Conservation (phyloP, 2,797 vertebrate genomes). For the Avahi laniger region DNA sequence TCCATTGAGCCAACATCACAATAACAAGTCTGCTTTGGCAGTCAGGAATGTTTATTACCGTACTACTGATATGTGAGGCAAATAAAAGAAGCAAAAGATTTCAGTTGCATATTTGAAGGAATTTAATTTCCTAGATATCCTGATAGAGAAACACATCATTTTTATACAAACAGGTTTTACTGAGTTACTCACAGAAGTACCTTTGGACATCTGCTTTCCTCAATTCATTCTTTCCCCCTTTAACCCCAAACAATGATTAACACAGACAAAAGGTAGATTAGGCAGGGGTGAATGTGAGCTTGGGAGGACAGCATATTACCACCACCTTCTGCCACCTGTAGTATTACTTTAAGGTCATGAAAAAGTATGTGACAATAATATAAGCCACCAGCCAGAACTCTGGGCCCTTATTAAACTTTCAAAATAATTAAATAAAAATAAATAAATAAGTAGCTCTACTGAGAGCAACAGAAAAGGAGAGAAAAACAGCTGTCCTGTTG, state of each 20-base stretch:
- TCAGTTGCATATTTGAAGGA: neutral
- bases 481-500: neutral
- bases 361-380: neutral
- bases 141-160: neutral
- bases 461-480: neutral
- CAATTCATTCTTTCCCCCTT: neutral
- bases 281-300: neutral
- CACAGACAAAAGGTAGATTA: neutral
- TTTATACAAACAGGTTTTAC: neutral
- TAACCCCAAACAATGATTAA: neutral
- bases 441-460: neutral
- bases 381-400: neutral
- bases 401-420: neutral
- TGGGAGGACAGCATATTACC: neutral
- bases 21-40: neutral
- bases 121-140: neutral
- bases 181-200: neutral
- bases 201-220: neutral
- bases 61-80: slow-evolving; percentile 24
- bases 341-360: neutral
- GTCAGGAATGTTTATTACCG: slow-evolving; percentile 16
- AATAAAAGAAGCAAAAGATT: neutral
- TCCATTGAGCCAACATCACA: neutral
- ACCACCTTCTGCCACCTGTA: neutral
- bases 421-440: neutral